Base-by-base conservation (phyloP, 1,140 invertebrate species). In the Drosophila sp. region DNA sequence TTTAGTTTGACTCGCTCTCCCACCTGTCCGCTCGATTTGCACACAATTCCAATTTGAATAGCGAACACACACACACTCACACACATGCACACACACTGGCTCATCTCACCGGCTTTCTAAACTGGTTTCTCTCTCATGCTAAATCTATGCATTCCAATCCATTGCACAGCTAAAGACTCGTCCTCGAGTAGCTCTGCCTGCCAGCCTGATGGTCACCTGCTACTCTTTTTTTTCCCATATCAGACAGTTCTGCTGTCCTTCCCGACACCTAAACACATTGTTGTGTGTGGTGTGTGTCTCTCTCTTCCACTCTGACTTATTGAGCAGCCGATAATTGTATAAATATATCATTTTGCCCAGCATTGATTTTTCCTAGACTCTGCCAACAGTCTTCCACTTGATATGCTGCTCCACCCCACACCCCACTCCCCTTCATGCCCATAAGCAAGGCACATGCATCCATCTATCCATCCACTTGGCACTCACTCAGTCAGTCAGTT, bases 281-380 rank as follows among this genome's bases (percentile, higher is more conserved):
- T n/a, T 60, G 35, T 41, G 17, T 10, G 56, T 58, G 17, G 17
- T 35, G 56, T 58, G 56, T 58, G 32, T 35, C 7, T 25, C 27
- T 38, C 3, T 33, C 4, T 38, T 17, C 3, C 32, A 2, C 32
- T 58, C 56, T 75, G 70, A 75, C 47, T 72, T 71, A 74, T 65
- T 72, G 72, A 58, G 40, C 71, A 67, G 64, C 50, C 71, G 60
- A 74, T 67, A 64, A 67, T 64, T 56, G 71, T 74, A 72, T 67
- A 75, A 75, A 75, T 75, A 73, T 75, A 75, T 74, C 71, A 38
- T 58, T 74, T 75, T 75, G 63, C 32, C 25, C 62, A 35, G 44
- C 70, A 75, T 75, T 75, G 72, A 75, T 75, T 75, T 75, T 75
- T 74, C 71, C 70, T 66, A 71, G 41, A 30, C 29, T 27, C 11